phyloP scores from a whole-genome alignment of 1,140 invertebrate genomes.

The Drosophila melanica region DNA sequence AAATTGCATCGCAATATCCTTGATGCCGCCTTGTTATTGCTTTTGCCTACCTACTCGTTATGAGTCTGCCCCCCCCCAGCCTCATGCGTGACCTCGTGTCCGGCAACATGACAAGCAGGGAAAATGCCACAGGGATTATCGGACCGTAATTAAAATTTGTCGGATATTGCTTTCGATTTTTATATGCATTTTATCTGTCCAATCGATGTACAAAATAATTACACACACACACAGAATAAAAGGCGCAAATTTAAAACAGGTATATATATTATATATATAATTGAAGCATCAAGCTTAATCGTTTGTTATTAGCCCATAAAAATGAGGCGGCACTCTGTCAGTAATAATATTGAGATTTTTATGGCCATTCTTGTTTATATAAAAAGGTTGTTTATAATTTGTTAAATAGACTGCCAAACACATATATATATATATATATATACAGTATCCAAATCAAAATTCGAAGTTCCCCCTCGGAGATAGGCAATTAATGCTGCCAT shows the following conservation, averaged over 20 bases:
- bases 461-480: not conserved
- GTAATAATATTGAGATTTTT: not conserved
- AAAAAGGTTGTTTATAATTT: not conserved
- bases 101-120: not conserved
- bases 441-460: not conserved
- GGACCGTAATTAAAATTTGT: conserved; percentile 38
- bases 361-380: not conserved
- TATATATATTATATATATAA: not conserved
- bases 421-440: not conserved
- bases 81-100: too few relatives aligned
- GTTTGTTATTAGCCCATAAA: not conserved
- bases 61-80: not conserved
- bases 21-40: conserved; percentile 18
- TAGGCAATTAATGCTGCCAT: not conserved
- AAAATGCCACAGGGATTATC: conserved; percentile 24
- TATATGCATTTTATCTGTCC: conserved; percentile 3
- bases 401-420: not conserved
- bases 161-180: conserved; percentile 21
- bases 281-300: not conserved
- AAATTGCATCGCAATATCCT: conserved; percentile 61
- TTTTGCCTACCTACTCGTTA: conserved; percentile 1
- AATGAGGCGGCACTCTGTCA: not conserved
- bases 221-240: not conserved
- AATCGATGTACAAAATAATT: not conserved
- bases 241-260: not conserved